Evolutionary conservation across 2,113 vertebrate species (phyloP), one percentile per base, ranked within the genome.

Genomic region (Neolamprologus falcicula): DNA sequence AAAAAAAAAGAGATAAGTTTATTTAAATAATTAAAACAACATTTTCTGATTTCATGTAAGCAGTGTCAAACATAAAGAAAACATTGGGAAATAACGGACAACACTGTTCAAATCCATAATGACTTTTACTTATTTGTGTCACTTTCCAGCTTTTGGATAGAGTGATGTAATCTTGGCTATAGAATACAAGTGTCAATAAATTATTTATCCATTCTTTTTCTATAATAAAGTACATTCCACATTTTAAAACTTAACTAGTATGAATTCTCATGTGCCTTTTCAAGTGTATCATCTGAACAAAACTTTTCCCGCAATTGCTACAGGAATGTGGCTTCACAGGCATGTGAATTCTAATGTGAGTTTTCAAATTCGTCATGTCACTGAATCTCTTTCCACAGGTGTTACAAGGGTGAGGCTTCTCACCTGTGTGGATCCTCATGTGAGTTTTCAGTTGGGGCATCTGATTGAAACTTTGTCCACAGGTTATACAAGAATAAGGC

Each of bases 1-100:
- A 24, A 24, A 13, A n/a, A 13, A 2, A 11, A 0, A 26, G 2
- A 57, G 7, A 9, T 5, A 57, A 0, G 4, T 59, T 59, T 16
- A 28, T 59, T 28, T 28, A 28, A 16, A 59, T 59, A 28, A 9
- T 59, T 2, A 59, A 59, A 59, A 59, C 55, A 59, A 9, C 55
- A 28, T 26, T 59, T 59, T 59, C 24, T 57, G 55, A 28, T 59
- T 59, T 59, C 55, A 59, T 28, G 6, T 59, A 28, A 9, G 24
- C 7, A 59, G 55, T 59, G 24, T 16, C 55, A 59, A 28, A 59
- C 55, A 59, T 28, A 28, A 59, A 59, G 55, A 59, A 59, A 59
- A 5, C 12, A 16, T 59, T 59, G 55, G 12, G 55, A 59, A 59
- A 24, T 55, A 55, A 55, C 0, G 1, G 21, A 55, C 53, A 55